Percentiles rank a stretch among this genome's conserved stretches.
Conservation (phyloP, 2,888 invertebrate species). For the Cataglyphis rosenhaueri region DNA sequence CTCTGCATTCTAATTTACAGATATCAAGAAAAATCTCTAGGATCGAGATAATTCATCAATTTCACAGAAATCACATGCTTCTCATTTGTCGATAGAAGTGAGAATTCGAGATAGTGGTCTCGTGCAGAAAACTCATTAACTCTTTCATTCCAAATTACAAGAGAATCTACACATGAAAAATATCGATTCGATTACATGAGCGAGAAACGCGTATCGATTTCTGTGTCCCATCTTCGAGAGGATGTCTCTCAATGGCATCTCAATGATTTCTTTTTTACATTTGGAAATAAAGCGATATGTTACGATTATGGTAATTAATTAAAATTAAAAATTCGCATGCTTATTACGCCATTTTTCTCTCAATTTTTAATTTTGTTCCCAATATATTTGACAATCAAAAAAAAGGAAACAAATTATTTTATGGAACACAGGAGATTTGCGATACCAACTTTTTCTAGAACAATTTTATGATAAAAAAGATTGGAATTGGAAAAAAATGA, state of each 20-base stretch:
- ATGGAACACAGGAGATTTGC: background rate
- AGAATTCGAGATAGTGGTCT: constrained; percentile 23
- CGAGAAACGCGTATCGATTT: constrained; percentile 34
- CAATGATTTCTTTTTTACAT: background rate
- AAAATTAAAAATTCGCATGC: constrained; percentile 6
- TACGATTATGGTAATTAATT: constrained; percentile 6
- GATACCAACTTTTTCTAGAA: background rate
- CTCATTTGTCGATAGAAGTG: constrained; percentile 5
- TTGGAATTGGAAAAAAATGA: background rate
- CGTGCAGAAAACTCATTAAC: constrained; percentile 37
- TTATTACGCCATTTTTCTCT: constrained; percentile 18
- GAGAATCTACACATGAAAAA: background rate
- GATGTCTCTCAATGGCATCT: background rate
- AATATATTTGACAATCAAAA: background rate
- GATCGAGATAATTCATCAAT: constrained; percentile 17
- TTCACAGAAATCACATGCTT: background rate
- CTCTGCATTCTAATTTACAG: constrained; percentile 5
- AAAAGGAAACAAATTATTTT: background rate
- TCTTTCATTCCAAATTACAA: constrained; percentile 43
- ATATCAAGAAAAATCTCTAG: constrained; percentile 18
- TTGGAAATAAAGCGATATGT: constrained; percentile 5
- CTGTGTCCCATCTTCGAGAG: background rate
- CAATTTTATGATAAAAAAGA: background rate
- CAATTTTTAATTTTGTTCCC: background rate
- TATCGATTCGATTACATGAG: constrained; percentile 29